Percentiles rank a stretch among this genome's conserved stretches.
Evolutionary conservation across 1,140 invertebrate genomes (phyloP).

Genomic region (Meloidogyne chitwoodi): DNA sequence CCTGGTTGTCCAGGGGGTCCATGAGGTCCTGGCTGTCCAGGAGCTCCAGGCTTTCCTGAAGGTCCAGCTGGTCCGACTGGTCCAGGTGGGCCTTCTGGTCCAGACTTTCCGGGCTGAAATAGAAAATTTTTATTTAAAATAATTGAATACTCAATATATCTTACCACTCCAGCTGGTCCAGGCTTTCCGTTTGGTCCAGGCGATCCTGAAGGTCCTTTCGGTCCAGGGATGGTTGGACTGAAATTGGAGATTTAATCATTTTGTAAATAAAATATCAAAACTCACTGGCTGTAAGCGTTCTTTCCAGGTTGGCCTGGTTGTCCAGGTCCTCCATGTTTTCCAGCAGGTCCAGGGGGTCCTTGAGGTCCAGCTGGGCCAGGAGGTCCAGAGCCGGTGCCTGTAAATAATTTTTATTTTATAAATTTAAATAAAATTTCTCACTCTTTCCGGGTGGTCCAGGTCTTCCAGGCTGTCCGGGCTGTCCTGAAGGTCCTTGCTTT

Average conservation of each 20-base stretch:
- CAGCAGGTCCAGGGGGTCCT: background rate
- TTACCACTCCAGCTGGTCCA: background rate
- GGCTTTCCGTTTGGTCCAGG: background rate
- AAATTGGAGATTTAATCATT: background rate
- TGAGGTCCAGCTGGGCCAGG: background rate
- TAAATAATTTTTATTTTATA: background rate
- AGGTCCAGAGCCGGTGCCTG: background rate
- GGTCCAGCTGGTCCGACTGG: background rate
- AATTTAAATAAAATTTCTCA: background rate
- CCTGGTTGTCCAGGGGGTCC: constrained; percentile 6
- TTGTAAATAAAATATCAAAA: background rate
- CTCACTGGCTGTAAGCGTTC: background rate
- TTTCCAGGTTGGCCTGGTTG: background rate
- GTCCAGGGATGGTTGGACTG: background rate
- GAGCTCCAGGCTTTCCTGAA: background rate
- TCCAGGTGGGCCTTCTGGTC: background rate
- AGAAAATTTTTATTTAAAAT: no score
- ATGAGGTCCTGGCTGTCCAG: background rate
- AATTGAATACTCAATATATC: background rate
- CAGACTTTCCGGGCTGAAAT: background rate
- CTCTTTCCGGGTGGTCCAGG: constrained; percentile 21
- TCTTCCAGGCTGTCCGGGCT: constrained; percentile 13
- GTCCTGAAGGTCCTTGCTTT: constrained; percentile 8
- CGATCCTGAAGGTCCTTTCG: background rate
- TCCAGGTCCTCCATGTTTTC: background rate